phyloP scores from a whole-genome alignment of 2,888 invertebrate genomes.

The Eristalis tenax region DNA sequence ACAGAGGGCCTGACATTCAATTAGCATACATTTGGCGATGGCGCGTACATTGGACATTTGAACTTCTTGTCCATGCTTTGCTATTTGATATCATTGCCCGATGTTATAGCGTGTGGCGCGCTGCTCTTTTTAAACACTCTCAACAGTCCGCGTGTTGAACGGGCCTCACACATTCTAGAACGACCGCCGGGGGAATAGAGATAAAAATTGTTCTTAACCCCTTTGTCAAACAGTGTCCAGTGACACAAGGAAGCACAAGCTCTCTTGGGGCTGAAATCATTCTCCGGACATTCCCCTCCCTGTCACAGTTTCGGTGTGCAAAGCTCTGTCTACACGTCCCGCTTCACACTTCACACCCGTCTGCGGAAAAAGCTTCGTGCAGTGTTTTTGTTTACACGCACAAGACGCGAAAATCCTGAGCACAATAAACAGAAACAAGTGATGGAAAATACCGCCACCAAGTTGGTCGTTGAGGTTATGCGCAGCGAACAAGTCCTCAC shows the following conservation, averaged over 20 bases:
- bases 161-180: slow-evolving; percentile 11
- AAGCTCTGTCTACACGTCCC: not conserved
- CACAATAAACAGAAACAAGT: slow-evolving; percentile 40
- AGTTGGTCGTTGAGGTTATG: slow-evolving; percentile 6
- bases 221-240: slow-evolving; percentile 1
- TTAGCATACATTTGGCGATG: slow-evolving; percentile 44
- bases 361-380: not conserved
- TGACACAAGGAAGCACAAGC: not conserved
- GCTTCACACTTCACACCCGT: not conserved
- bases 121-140: slow-evolving; percentile 14
- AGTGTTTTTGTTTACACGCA: slow-evolving; percentile 40
- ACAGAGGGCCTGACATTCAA: not conserved
- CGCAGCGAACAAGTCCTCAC: slow-evolving; percentile 10
- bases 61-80: not conserved
- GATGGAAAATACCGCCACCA: not conserved
- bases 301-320: not conserved
- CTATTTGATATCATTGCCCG: slow-evolving; percentile 7
- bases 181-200: not conserved
- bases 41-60: slow-evolving; percentile 11
- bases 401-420: slow-evolving; percentile 41
- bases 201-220: slow-evolving; percentile 26
- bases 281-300: not conserved
- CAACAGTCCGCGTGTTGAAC: not conserved
- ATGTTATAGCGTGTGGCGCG: slow-evolving; percentile 12
- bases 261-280: not conserved